These are phyloP conservation scores for Euleptes europaea DNA, from an alignment of 2,113 vertebrate genomes.

Conservation along the genomic window DNA sequence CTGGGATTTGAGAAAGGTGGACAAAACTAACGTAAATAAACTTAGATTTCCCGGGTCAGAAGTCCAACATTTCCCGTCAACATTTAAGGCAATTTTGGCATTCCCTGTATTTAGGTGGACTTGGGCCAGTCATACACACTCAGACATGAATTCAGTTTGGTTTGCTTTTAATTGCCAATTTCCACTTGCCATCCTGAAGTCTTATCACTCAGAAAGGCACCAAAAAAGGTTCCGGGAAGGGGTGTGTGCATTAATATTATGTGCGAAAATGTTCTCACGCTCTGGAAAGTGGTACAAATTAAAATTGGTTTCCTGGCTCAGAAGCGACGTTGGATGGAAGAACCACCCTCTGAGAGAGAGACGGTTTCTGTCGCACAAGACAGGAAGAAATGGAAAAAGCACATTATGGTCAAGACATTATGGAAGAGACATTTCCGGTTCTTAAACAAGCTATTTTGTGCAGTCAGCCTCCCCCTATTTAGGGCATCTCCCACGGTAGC, in stretches of 20 bases:
- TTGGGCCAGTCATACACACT: too few relatives aligned
- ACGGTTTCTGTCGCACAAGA: background rate
- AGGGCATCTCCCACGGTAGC: background rate
- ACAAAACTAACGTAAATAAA: too few relatives aligned
- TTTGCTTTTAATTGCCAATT: too few relatives aligned
- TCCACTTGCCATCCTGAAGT: too few relatives aligned
- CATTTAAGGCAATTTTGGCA: too few relatives aligned
- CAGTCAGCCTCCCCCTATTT: slow-evolving; percentile 1
- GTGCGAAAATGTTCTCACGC: background rate
- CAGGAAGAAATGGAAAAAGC: background rate
- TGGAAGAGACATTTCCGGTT: slow-evolving; percentile 29
- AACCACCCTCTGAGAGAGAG: too few relatives aligned
- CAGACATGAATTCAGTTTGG: too few relatives aligned
- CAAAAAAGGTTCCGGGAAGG: background rate
- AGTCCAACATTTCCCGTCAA: too few relatives aligned
- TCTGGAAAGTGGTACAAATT: background rate
- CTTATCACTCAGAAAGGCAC: background rate
- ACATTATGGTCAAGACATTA: background rate
- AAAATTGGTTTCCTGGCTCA: background rate
- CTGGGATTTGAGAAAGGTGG: background rate
- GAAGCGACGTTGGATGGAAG: too few relatives aligned
- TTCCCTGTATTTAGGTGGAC: too few relatives aligned
- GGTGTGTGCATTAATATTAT: background rate
- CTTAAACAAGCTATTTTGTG: background rate
- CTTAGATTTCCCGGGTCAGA: too few relatives aligned